A percentile compares a stretch with the other conserved stretches of the same genome.
Evolutionary conservation across 2,797 vertebrate genomes (phyloP).

Genomic region (Avahi laniger): DNA sequence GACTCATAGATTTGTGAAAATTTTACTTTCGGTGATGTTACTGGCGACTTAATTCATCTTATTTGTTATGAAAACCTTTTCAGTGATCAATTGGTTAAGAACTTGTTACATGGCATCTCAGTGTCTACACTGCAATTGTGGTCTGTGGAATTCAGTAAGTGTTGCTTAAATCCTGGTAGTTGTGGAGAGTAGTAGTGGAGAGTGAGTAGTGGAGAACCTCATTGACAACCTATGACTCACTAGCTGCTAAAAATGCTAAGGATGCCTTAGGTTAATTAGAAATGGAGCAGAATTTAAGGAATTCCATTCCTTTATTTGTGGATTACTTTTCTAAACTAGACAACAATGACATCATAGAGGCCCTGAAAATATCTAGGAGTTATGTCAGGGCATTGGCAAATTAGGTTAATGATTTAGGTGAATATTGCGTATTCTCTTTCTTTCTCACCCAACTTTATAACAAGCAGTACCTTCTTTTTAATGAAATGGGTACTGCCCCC

Average conservation of each 20-base stretch:
- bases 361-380: not conserved
- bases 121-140: not conserved
- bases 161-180: not conserved
- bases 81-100: not conserved
- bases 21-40: not conserved
- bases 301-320: not conserved
- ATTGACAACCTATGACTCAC: not conserved
- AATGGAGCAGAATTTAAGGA: slow-evolving; percentile 32
- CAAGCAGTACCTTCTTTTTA: not conserved
- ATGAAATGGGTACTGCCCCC: not conserved
- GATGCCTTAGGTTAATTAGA: not conserved
- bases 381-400: not conserved
- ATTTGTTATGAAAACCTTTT: not conserved
- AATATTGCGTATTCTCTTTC: not conserved
- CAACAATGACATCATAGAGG: not conserved
- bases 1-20: not conserved
- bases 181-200: too few relatives aligned
- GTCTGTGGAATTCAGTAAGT: not conserved
- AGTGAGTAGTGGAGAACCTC: not conserved
- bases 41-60: not conserved
- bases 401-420: not conserved
- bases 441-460: slow-evolving; percentile 19
- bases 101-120: not conserved
- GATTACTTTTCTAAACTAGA: slow-evolving; percentile 31
- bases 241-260: not conserved